Conservation (phyloP, 1,140 invertebrate species). For the Drosophila persimilis region DNA sequence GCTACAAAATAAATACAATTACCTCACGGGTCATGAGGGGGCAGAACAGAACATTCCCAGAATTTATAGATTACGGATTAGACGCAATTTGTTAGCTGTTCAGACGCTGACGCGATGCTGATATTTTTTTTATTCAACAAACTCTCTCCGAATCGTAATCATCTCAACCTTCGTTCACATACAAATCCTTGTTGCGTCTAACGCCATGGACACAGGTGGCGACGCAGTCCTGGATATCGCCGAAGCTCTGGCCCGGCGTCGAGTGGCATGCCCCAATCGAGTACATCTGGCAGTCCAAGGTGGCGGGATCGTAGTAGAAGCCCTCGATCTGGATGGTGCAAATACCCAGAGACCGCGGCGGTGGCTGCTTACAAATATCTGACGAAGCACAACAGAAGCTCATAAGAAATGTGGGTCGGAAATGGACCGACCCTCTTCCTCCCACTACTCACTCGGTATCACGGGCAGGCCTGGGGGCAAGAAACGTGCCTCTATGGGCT, state of each 20-base stretch:
- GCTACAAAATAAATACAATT: conserved; percentile 40
- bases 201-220: conserved; percentile 58
- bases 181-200: conserved; percentile 59
- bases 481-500: conserved; percentile 36
- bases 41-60: conserved; percentile 14
- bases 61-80: conserved; percentile 25
- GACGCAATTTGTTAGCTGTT: conserved; percentile 22
- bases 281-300: conserved; percentile 62
- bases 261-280: conserved; percentile 64
- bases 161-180: conserved; percentile 40
- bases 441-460: conserved; percentile 58
- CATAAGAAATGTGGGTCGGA: too few species aligned
- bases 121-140: conserved; percentile 1
- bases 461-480: conserved; percentile 3
- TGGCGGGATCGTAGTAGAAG: conserved; percentile 62
- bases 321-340: conserved; percentile 78
- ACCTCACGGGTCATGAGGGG: conserved; percentile 44
- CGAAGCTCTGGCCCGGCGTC: conserved; percentile 73
- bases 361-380: conserved; percentile 67
- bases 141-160: conserved; percentile 15
- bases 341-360: conserved; percentile 69
- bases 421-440: too few species aligned
- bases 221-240: conserved; percentile 65
- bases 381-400: neutral
- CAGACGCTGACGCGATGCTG: neutral